A percentile compares a stretch with the other conserved stretches of the same genome.
These are phyloP conservation scores for Moxostoma hubbsi DNA, from an alignment of 2,797 vertebrate genomes.

Conservation along the genomic window DNA sequence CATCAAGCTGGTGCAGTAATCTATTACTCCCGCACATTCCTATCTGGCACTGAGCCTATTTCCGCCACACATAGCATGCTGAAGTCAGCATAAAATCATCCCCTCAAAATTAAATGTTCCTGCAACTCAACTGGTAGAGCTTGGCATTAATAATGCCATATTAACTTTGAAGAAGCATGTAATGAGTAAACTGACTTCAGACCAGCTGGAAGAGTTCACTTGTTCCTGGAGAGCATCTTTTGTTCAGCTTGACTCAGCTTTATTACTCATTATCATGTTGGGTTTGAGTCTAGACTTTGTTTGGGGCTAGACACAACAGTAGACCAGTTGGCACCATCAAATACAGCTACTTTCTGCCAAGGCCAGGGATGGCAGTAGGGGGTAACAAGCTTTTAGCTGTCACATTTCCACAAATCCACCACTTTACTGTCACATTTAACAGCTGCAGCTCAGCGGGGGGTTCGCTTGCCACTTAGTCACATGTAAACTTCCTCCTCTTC, in stretches of 20 bases:
- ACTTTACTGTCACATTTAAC: not conserved
- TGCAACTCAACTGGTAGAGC: too few relatives aligned
- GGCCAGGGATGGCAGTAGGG: not conserved
- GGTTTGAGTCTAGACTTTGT: conserved; percentile 3
- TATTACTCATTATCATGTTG: conserved; percentile 43
- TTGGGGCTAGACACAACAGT: conserved; percentile 21
- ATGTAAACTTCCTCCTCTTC: not conserved
- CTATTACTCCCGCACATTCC: too few relatives aligned
- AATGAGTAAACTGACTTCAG: conserved; percentile 6
- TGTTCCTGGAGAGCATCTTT: conserved; percentile 53
- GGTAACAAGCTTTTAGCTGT: conserved; percentile 8
- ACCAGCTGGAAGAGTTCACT: conserved; percentile 46
- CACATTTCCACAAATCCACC: conserved; percentile 13
- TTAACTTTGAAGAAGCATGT: not conserved
- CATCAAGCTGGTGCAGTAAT: too few relatives aligned
- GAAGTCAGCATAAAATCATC: too few relatives aligned
- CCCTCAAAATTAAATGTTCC: too few relatives aligned
- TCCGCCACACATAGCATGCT: too few relatives aligned
- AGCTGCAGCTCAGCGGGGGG: conserved; percentile 59
- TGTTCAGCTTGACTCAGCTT: conserved; percentile 39
- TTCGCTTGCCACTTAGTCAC: conserved; percentile 66
- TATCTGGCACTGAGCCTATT: too few relatives aligned
- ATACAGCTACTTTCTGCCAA: not conserved
- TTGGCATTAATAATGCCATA: too few relatives aligned
- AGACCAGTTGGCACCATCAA: not conserved